Percentiles rank a stretch among this genome's conserved stretches.
Evolutionary conservation across 2,113 vertebrate species (phyloP).

Genomic region (Kryptolebias marmoratus): DNA sequence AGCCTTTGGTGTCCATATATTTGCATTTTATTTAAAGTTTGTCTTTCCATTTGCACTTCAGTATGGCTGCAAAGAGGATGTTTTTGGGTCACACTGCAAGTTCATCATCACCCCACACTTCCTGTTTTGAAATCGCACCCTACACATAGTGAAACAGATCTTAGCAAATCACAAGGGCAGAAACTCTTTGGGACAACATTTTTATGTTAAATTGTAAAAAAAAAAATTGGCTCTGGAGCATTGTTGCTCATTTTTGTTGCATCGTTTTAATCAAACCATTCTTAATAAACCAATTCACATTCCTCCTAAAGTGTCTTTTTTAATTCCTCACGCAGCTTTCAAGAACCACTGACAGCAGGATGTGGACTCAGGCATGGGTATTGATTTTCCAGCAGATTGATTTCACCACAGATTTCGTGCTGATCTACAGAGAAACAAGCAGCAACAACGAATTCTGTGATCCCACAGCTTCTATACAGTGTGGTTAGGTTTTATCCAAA

Average conservation of each 20-base stretch:
- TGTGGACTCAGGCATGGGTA: conserved; percentile 59
- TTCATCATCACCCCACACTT: conserved; percentile 65
- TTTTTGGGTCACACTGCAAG: conserved; percentile 39
- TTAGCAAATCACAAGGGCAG: conserved; percentile 47
- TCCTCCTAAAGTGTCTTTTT: conserved; percentile 59
- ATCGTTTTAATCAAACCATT: conserved; percentile 40
- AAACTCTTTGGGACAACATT: conserved; percentile 27
- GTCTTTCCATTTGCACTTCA: neutral
- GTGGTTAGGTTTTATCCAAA: conserved; percentile 79
- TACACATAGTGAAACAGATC: conserved; percentile 47
- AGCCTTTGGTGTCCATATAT: neutral
- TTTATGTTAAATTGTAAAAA: conserved; percentile 30
- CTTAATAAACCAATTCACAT: conserved; percentile 52
- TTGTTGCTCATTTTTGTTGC: conserved; percentile 21
- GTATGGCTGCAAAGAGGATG: conserved; percentile 29
- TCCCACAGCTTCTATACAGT: conserved; percentile 71
- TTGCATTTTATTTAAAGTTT: conserved; percentile 31
- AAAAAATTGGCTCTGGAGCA: neutral
- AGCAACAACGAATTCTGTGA: conserved; percentile 70
- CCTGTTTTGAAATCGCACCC: conserved; percentile 72
- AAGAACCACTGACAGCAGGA: conserved; percentile 62
- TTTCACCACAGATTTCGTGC: conserved; percentile 57
- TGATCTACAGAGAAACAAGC: conserved; percentile 60
- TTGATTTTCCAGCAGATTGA: conserved; percentile 73
- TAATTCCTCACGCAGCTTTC: conserved; percentile 61